These are phyloP conservation scores for Teleogryllus oceanicus DNA, from an alignment of 2,888 invertebrate species.

Conservation along the genomic window DNA sequence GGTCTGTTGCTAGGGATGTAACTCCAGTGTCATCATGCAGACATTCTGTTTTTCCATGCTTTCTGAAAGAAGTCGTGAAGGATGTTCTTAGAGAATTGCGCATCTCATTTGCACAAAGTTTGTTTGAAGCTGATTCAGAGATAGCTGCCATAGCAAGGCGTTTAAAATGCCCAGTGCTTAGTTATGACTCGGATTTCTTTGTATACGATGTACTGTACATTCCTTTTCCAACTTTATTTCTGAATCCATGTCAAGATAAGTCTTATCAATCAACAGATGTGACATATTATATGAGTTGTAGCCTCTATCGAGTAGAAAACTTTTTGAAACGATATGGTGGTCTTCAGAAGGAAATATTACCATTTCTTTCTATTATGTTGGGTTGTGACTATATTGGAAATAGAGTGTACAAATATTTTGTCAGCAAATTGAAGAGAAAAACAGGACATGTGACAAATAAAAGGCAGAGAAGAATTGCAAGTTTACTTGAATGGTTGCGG, in stretches of 20 bases:
- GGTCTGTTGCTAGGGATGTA: slow-evolving; percentile 56
- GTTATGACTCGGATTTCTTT: slow-evolving; percentile 92
- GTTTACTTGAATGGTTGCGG: slow-evolving; percentile 72
- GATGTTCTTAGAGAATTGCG: slow-evolving; percentile 63
- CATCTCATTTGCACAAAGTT: slow-evolving; percentile 67
- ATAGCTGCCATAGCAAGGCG: slow-evolving; percentile 76
- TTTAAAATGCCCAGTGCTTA: slow-evolving; percentile 79
- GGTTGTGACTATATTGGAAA: slow-evolving; percentile 86
- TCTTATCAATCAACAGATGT: slow-evolving; percentile 36
- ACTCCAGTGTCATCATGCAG: slow-evolving; percentile 56
- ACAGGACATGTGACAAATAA: slow-evolving; percentile 55
- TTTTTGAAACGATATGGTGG: slow-evolving; percentile 64
- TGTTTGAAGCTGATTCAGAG: slow-evolving; percentile 87
- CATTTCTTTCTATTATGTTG: slow-evolving; percentile 74
- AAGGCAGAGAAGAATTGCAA: slow-evolving; percentile 66
- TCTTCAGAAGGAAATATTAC: slow-evolving; percentile 64
- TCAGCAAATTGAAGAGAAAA: slow-evolving; percentile 59
- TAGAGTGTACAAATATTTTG: slow-evolving; percentile 66
- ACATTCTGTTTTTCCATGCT: slow-evolving; percentile 66
- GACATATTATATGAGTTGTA: slow-evolving; percentile 58
- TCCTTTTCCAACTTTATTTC: slow-evolving; percentile 63
- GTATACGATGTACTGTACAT: slow-evolving; percentile 82
- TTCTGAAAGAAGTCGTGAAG: slow-evolving; percentile 70
- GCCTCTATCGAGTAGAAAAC: slow-evolving; percentile 68
- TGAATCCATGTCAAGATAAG: slow-evolving; percentile 30